These are phyloP conservation scores for Platycnemis pennipes DNA, from an alignment of 2,888 invertebrate genomes.

Conservation along the genomic window DNA sequence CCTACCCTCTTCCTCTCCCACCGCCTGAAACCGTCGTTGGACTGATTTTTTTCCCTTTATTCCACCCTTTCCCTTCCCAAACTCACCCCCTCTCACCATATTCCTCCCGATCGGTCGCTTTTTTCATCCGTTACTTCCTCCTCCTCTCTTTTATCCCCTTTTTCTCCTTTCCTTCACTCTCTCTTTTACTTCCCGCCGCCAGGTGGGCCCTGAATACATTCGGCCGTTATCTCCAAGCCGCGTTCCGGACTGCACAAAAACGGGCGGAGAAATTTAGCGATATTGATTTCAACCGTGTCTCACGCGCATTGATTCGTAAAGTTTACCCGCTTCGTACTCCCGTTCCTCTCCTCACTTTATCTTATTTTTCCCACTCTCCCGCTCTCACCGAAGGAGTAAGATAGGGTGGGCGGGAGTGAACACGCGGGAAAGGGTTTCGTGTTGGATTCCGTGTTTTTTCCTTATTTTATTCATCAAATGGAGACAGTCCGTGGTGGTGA, in stretches of 20 bases:
- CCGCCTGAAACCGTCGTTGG: neutral
- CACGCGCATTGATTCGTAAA: slow-evolving; percentile 10
- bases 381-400: too few species aligned
- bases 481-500: neutral
- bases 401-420: too few species aligned
- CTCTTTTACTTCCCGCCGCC: neutral
- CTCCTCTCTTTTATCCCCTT: neutral
- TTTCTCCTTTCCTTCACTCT: neutral
- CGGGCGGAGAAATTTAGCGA: neutral
- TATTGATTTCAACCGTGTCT: neutral
- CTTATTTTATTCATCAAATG: neutral
- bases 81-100: neutral
- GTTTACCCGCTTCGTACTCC: neutral
- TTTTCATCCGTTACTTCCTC: neutral
- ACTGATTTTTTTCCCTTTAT: neutral
- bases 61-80: neutral
- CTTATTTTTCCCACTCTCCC: too few species aligned
- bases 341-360: neutral
- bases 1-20: neutral
- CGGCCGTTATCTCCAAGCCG: neutral
- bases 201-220: slow-evolving; percentile 1
- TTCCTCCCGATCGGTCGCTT: neutral
- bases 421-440: neutral
- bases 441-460: neutral
- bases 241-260: neutral